Conservation (phyloP, 2,888 invertebrate species). For the Hyles lineata region DNA sequence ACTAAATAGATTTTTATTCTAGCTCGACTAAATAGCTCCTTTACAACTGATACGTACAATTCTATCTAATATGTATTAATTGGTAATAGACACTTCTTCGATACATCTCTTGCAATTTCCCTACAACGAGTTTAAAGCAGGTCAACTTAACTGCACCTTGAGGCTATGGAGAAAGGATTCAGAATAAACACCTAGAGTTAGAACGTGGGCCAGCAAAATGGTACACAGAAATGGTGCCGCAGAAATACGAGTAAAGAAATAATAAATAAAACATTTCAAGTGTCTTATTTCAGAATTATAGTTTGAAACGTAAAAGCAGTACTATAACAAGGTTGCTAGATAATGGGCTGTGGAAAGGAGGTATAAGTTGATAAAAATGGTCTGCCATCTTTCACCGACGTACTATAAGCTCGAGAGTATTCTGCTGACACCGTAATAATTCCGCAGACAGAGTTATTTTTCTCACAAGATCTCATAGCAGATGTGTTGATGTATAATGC, state of each 20-base stretch:
- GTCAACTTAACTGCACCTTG: no score
- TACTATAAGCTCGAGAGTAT: conserved; percentile 28
- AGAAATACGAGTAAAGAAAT: not conserved
- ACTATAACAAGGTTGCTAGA: not conserved
- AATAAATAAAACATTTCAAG: not conserved
- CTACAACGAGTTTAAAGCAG: no score
- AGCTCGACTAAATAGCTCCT: no score
- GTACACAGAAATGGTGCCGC: no score
- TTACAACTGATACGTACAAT: no score
- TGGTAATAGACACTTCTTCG: no score
- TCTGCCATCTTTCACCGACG: conserved; percentile 43
- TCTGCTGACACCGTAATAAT: conserved; percentile 22
- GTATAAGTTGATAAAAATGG: conserved; percentile 44
- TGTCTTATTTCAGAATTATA: not conserved
- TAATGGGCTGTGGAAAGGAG: conserved; percentile 32
- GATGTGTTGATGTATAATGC: not conserved
- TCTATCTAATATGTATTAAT: no score
- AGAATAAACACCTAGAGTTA: no score
- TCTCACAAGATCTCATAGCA: not conserved
- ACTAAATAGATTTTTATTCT: no score
- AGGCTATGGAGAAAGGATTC: no score
- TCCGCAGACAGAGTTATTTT: not conserved
- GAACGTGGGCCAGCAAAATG: no score
- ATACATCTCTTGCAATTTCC: no score
- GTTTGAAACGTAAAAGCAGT: not conserved